phyloP scores from a whole-genome alignment of 2,888 invertebrate species.

The Philopedon plagiatum region DNA sequence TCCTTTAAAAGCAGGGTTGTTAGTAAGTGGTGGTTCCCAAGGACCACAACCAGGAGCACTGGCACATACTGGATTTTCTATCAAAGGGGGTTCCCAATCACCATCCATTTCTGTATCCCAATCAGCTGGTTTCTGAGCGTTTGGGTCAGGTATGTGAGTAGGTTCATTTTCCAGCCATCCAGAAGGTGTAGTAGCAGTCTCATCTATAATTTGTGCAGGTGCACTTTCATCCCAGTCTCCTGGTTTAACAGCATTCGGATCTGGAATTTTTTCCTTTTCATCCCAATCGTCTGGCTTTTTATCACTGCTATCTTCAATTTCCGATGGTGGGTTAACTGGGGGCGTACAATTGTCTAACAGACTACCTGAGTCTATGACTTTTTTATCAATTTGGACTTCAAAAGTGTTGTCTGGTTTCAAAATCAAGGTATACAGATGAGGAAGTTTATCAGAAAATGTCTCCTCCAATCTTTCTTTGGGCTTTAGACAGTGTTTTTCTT shows the following conservation, averaged over 20 bases:
- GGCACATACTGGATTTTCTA: conserved; percentile 90
- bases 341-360: conserved; percentile 93
- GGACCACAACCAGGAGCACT: conserved; percentile 86
- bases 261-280: conserved; percentile 75
- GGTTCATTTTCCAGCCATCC: conserved; percentile 96
- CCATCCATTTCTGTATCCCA: conserved; percentile 99
- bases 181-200: conserved; percentile 85
- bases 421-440: conserved; percentile 88
- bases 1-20: conserved; percentile 94
- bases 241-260: conserved; percentile 82
- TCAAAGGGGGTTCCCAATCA: conserved; percentile 95
- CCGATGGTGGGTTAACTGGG: conserved; percentile 93
- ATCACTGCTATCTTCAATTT: conserved; percentile 93
- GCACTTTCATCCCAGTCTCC: conserved; percentile 98
- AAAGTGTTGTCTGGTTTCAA: conserved; percentile 86
- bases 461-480: conserved; percentile 88
- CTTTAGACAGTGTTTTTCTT: conserved; percentile 97
- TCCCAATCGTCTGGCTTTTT: conserved; percentile 95
- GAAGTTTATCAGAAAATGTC: conserved; percentile 92
- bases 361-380: conserved; percentile 87
- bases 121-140: conserved; percentile 90
- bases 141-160: conserved; percentile 87
- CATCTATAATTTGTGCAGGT: conserved; percentile 91
- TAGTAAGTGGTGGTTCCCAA: conserved; percentile 88
- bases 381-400: conserved; percentile 86